A percentile compares a stretch with the other conserved stretches of the same genome.
phyloP scores from a whole-genome alignment of 2,888 invertebrate genomes.

The Linnaemya tessellans region DNA sequence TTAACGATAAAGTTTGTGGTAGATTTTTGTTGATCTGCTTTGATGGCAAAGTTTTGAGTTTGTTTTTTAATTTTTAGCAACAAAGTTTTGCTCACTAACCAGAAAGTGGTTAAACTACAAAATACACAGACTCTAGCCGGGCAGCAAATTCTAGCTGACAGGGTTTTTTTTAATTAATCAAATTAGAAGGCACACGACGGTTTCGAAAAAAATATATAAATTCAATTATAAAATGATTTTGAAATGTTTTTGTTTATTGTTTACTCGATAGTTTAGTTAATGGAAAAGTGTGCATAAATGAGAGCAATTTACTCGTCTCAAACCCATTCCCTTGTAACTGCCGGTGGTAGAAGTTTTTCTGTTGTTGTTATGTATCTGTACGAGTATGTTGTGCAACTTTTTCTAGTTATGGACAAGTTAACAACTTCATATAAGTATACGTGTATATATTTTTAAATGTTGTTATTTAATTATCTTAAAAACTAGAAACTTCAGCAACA shows the following conservation, averaged over 20 bases:
- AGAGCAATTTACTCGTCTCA: not conserved
- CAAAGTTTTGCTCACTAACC: slow-evolving; percentile 39
- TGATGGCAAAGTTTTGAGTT: slow-evolving; percentile 53
- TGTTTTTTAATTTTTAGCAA: slow-evolving; percentile 21
- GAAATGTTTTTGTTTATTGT: slow-evolving; percentile 9
- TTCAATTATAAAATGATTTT: slow-evolving; percentile 5
- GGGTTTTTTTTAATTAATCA: slow-evolving; percentile 47
- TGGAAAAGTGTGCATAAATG: not conserved
- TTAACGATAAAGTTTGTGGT: slow-evolving; percentile 53
- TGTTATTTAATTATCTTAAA: too few relatives aligned
- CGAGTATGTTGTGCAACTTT: too few relatives aligned
- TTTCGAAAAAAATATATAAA: slow-evolving; percentile 8
- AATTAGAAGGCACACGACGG: slow-evolving; percentile 29
- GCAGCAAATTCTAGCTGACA: slow-evolving; percentile 4
- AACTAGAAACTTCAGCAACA: too few relatives aligned
- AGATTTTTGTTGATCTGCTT: slow-evolving; percentile 50
- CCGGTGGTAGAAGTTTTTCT: too few relatives aligned
- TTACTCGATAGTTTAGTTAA: slow-evolving; percentile 7
- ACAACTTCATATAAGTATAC: too few relatives aligned
- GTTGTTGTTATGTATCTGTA: too few relatives aligned
- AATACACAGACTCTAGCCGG: not conserved
- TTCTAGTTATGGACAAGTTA: too few relatives aligned
- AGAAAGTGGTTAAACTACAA: slow-evolving; percentile 15
- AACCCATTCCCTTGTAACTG: not conserved
- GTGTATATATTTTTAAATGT: too few relatives aligned